Evolutionary conservation across 92 coral and sea anemone species (phyloP).

Genomic region (Parazoanthus darwini): DNA sequence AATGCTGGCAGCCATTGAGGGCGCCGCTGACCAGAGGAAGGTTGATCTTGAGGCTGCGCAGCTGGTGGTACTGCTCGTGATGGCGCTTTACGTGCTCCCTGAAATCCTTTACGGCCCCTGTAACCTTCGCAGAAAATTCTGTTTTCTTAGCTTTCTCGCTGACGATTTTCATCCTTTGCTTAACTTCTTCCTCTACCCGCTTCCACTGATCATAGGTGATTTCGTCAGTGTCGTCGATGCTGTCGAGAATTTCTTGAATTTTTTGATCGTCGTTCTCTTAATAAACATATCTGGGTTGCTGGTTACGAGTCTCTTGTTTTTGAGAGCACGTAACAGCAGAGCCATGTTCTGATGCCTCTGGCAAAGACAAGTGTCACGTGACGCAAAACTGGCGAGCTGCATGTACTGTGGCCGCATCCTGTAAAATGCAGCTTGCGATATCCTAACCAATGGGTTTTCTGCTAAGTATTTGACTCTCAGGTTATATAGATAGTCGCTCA

Average conservation of each 20-base stretch:
- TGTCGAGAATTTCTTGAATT: conserved; percentile 4
- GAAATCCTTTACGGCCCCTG: conserved; percentile 8
- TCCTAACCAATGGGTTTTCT: conserved; percentile 45
- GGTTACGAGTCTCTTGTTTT: conserved; percentile 2
- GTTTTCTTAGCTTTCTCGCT: conserved; percentile 6
- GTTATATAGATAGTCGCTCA: conserved; percentile 48
- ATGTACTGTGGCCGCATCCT: conserved; percentile 41
- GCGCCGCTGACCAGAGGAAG: neutral
- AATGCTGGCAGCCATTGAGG: too few relatives aligned
- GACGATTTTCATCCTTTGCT: conserved; percentile 3
- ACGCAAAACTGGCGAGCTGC: conserved; percentile 41
- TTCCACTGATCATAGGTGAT: conserved; percentile 16
- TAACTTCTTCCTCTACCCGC: neutral
- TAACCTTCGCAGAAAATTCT: conserved; percentile 16
- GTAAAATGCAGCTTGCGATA: conserved; percentile 54
- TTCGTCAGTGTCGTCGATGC: conserved; percentile 26
- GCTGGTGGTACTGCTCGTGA: neutral
- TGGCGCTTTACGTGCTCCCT: conserved; percentile 9
- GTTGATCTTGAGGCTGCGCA: neutral
- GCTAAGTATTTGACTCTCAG: conserved; percentile 45
- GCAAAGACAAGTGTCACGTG: conserved; percentile 54
- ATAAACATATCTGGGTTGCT: conserved; percentile 3
- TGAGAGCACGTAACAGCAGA: conserved; percentile 48
- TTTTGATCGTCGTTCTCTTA: conserved; percentile 16
- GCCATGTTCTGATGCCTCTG: conserved; percentile 56